phyloP scores from a whole-genome alignment of 2,797 vertebrate species.

The Melanotaenia trifasciata region DNA sequence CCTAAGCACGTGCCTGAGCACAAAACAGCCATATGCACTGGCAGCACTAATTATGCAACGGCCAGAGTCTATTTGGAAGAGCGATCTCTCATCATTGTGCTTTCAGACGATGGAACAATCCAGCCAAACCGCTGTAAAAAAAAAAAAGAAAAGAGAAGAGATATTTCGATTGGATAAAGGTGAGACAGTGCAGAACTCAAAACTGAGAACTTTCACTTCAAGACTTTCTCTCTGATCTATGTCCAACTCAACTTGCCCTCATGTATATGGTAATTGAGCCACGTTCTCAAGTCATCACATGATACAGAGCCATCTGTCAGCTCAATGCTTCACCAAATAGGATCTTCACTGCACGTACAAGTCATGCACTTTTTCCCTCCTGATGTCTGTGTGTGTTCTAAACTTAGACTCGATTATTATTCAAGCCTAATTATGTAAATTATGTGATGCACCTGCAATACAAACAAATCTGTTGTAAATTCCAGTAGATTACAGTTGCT shows the following conservation, averaged over 20 bases:
- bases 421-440: slow-evolving; percentile 6
- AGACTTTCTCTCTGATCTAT: slow-evolving; percentile 41
- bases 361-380: background rate
- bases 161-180: slow-evolving; percentile 25
- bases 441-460: background rate
- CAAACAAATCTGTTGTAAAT: background rate
- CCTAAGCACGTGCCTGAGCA: slow-evolving; percentile 17
- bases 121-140: slow-evolving; percentile 4
- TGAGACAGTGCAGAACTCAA: background rate
- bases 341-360: slow-evolving; percentile 7
- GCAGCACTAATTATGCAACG: slow-evolving; percentile 39
- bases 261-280: slow-evolving; percentile 41
- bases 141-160: slow-evolving; percentile 4
- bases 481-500: background rate
- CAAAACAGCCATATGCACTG: slow-evolving; percentile 28
- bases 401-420: background rate
- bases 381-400: slow-evolving; percentile 1
- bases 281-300: slow-evolving; percentile 28
- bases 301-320: slow-evolving; percentile 46
- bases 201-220: slow-evolving; percentile 8
- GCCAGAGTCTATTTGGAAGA: slow-evolving; percentile 20
- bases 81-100: slow-evolving; percentile 26
- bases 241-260: slow-evolving; percentile 34
- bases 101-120: slow-evolving; percentile 22
- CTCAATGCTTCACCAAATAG: slow-evolving; percentile 1